A percentile compares a stretch with the other conserved stretches of the same genome.
phyloP scores from a whole-genome alignment of 2,113 vertebrate species.

The Carettochelys insculpta region DNA sequence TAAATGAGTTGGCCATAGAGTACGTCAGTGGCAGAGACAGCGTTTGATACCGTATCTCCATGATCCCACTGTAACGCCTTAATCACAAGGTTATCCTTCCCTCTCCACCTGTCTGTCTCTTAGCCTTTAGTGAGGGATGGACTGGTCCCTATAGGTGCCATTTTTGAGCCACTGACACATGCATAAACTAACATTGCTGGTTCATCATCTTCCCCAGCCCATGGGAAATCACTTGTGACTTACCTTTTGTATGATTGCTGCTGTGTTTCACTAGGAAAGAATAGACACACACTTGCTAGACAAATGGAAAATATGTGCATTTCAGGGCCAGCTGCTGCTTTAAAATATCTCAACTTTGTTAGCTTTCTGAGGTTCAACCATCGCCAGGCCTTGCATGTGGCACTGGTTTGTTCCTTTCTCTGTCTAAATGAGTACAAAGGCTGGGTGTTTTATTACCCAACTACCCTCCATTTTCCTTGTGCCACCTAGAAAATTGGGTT shows the following conservation, averaged over 20 bases:
- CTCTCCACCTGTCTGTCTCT: background rate
- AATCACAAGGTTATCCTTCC: background rate
- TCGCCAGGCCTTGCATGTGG: rapidly evolving
- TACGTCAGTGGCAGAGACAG: rapidly evolving
- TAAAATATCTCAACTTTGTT: background rate
- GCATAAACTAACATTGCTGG: background rate
- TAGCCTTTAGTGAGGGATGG: background rate
- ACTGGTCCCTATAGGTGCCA: background rate
- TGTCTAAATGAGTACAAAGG: rapidly evolving
- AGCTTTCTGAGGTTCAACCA: background rate
- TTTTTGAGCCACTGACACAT: background rate
- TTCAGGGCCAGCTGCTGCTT: background rate
- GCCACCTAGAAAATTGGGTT: background rate
- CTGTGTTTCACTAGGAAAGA: background rate
- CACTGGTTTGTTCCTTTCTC: background rate
- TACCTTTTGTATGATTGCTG: background rate
- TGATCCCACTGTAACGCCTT: background rate
- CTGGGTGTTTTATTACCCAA: background rate
- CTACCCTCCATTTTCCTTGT: background rate
- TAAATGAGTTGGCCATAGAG: rapidly evolving
- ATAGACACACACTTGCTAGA: rapidly evolving
- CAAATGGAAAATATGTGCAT: background rate
- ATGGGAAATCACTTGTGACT: background rate
- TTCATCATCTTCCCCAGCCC: background rate
- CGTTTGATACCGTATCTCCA: background rate